A percentile compares a stretch with the other conserved stretches of the same genome.
Conservation (phyloP, 2,113 vertebrate species). For the Leptobrachium leishanense region DNA sequence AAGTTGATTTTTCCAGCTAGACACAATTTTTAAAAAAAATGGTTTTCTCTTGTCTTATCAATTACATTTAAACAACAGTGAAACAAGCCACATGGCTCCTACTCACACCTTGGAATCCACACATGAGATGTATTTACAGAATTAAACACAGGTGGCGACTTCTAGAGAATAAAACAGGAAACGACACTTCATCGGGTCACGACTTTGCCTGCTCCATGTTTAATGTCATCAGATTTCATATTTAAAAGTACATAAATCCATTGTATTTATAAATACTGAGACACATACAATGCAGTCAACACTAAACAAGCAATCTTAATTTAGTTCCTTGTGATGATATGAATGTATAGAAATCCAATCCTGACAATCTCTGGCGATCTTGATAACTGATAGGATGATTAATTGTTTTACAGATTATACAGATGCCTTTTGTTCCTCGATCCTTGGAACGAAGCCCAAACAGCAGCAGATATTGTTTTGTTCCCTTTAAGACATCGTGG, state of each 20-base stretch:
- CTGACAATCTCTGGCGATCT: neutral
- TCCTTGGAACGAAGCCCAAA: slow-evolving; percentile 59
- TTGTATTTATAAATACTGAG: neutral
- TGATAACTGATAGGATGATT: slow-evolving; percentile 25
- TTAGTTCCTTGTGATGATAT: no score
- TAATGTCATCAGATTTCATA: neutral
- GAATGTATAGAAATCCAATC: neutral
- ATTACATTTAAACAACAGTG: neutral
- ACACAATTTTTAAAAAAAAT: neutral
- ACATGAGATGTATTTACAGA: neutral
- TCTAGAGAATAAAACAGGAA: neutral
- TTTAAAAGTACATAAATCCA: slow-evolving; percentile 7
- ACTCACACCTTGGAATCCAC: neutral
- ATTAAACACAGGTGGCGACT: neutral
- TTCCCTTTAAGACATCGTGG: slow-evolving; percentile 68
- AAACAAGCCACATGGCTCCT: neutral
- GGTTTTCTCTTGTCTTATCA: neutral
- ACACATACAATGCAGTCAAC: neutral
- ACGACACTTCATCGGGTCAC: neutral
- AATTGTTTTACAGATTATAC: slow-evolving; percentile 13
- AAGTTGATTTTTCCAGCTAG: neutral
- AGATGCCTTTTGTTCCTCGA: slow-evolving; percentile 7
- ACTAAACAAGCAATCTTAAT: neutral
- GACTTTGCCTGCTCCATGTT: neutral
- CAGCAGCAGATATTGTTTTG: slow-evolving; percentile 67